Percentiles rank a stretch among this genome's conserved stretches.
Conservation (phyloP, 2,888 invertebrate species). For the Andrena flavipes region DNA sequence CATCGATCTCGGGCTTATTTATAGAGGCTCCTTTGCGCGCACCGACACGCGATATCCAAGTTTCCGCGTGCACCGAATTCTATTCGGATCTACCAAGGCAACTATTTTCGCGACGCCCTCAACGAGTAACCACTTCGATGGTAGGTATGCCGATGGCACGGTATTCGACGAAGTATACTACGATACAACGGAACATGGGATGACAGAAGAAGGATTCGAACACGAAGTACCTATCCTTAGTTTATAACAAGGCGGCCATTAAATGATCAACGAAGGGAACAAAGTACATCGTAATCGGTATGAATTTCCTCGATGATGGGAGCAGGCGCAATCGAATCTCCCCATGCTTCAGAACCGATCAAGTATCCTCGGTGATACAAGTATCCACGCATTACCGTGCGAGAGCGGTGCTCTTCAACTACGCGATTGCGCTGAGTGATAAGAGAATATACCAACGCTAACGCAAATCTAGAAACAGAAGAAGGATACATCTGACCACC, state of each 20-base stretch:
- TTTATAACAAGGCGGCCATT: not conserved
- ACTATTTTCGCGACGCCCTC: conserved; percentile 15
- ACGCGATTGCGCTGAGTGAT: not conserved
- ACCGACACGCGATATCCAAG: conserved; percentile 29
- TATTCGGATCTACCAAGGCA: not conserved
- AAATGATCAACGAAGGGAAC: not conserved
- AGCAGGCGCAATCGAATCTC: conserved; percentile 34
- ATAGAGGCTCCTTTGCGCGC: conserved; percentile 50
- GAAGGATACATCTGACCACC: not conserved
- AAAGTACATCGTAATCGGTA: conserved; percentile 42
- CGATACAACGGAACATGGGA: too few relatives aligned
- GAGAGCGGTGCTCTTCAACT: not conserved
- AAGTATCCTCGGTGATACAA: not conserved
- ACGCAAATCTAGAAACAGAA: not conserved
- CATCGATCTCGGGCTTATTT: conserved; percentile 59
- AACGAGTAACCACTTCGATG: too few relatives aligned
- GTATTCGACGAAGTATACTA: too few relatives aligned
- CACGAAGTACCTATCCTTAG: too few relatives aligned
- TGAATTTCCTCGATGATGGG: conserved; percentile 46
- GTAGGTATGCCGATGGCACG: too few relatives aligned
- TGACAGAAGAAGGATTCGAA: too few relatives aligned
- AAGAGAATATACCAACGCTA: not conserved
- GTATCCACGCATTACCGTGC: not conserved
- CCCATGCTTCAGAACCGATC: conserved; percentile 18
- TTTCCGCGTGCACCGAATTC: conserved; percentile 46